A percentile compares a stretch with the other conserved stretches of the same genome.
phyloP scores from a whole-genome alignment of 1,140 invertebrate species.

The Scaptodrosophila lebanonensis region DNA sequence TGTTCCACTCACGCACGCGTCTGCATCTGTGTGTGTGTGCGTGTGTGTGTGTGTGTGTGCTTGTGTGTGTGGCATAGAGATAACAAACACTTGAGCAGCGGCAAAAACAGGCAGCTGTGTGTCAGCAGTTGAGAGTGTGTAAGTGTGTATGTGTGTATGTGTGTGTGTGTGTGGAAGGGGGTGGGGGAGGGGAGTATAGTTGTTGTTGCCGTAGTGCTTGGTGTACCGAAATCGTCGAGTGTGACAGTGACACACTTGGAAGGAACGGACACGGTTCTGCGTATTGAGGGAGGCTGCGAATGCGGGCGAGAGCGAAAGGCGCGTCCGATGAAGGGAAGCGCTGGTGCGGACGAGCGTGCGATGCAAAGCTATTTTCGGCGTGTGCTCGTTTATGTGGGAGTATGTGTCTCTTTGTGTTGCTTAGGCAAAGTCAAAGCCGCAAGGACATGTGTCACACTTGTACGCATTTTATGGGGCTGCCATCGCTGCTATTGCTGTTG shows the following conservation, averaged over 20 bases:
- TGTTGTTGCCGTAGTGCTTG: slow-evolving; percentile 34
- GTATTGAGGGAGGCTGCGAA: no score
- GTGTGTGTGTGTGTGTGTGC: no score
- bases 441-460: slow-evolving; percentile 67
- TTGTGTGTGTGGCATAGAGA: no score
- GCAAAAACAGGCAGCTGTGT: slow-evolving; percentile 18
- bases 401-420: no score
- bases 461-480: slow-evolving; percentile 8
- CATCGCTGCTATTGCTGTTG: background rate
- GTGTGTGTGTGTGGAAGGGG: background rate
- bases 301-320: no score
- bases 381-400: no score
- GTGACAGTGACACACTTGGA: slow-evolving; percentile 70
- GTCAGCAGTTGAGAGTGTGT: slow-evolving; percentile 1
- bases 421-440: slow-evolving; percentile 53
- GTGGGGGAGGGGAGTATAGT: slow-evolving; percentile 7
- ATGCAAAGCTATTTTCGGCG: slow-evolving; percentile 59
- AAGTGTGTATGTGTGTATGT: slow-evolving; percentile 2
- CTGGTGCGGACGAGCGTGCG: background rate
- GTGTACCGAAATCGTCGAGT: slow-evolving; percentile 65
- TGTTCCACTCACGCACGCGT: background rate
- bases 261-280: slow-evolving; percentile 13
- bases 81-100: slow-evolving; percentile 66
- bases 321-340: no score
- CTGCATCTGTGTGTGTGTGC: no score